Percentiles rank a stretch among this genome's conserved stretches.
These are phyloP conservation scores for Cephus pygmeus DNA, from an alignment of 2,888 invertebrate genomes.

Conservation along the genomic window DNA sequence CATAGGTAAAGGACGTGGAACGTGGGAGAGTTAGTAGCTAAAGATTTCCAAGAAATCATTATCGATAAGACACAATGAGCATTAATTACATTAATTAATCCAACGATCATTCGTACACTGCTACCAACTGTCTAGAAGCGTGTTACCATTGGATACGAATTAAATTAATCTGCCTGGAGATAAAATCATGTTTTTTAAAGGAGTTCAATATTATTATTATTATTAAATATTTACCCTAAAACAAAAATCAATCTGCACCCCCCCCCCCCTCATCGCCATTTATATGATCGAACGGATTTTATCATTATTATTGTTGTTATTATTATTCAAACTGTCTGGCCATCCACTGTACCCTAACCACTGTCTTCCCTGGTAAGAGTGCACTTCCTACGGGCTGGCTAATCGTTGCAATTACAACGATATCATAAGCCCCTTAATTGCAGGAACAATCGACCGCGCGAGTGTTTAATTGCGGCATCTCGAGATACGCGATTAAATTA, in stretches of 20 bases:
- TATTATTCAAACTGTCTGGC: not conserved
- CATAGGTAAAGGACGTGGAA: not conserved
- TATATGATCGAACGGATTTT: not conserved
- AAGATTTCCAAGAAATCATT: conserved; percentile 44
- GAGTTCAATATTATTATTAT: not conserved
- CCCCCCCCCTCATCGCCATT: not conserved
- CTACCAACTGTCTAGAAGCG: not conserved
- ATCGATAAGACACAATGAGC: conserved; percentile 44
- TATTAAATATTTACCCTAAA: not conserved
- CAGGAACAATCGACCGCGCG: conserved; percentile 49
- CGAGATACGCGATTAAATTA: conserved; percentile 9
- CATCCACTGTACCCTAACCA: not conserved
- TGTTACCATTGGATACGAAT: not conserved
- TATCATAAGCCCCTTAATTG: conserved; percentile 56
- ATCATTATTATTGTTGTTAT: not conserved
- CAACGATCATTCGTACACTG: conserved; percentile 1
- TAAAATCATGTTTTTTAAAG: not conserved
- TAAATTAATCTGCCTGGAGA: not conserved
- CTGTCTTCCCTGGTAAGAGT: not conserved
- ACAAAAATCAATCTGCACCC: not conserved
- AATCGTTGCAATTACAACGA: conserved; percentile 55
- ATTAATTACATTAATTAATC: conserved; percentile 47
- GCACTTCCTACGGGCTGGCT: conserved; percentile 21
- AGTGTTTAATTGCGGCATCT: conserved; percentile 49
- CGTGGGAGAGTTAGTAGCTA: conserved; percentile 32